Evolutionary conservation across 2,113 vertebrate genomes (phyloP).

Genomic region (Eulacestoma nigropectus): DNA sequence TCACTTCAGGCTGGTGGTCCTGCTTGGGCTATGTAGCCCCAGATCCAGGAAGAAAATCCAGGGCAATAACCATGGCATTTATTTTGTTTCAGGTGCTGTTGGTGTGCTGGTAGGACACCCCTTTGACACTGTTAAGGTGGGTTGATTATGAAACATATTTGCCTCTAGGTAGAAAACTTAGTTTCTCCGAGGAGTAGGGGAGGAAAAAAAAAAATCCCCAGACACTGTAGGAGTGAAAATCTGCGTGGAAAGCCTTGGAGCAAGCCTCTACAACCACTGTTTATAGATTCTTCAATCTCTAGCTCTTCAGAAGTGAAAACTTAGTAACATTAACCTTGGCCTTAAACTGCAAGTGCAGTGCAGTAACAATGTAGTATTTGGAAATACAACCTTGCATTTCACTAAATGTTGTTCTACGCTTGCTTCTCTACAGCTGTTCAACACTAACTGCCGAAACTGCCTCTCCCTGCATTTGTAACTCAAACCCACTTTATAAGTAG

Average conservation of each 20-base stretch:
- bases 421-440: background rate
- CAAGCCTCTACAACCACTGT: background rate
- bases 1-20: background rate
- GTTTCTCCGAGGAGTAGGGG: background rate
- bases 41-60: background rate
- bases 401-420: background rate
- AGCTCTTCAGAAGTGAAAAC: background rate
- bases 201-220: background rate
- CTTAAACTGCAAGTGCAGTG: background rate
- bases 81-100: constrained; percentile 81
- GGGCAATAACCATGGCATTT: background rate
- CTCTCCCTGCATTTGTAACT: background rate
- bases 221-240: background rate
- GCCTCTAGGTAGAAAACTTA: background rate
- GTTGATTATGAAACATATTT: constrained; percentile 32
- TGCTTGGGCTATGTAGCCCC: background rate
- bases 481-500: background rate
- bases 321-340: background rate
- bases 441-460: background rate
- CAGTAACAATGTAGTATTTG: background rate
- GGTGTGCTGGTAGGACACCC: constrained; percentile 97
- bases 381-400: background rate
- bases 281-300: background rate
- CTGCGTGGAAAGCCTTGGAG: background rate
- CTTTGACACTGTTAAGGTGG: constrained; percentile 97